Percentiles rank a stretch among this genome's conserved stretches.
phyloP scores from a whole-genome alignment of 2,888 invertebrate species.

The Acholoe squamosa region DNA sequence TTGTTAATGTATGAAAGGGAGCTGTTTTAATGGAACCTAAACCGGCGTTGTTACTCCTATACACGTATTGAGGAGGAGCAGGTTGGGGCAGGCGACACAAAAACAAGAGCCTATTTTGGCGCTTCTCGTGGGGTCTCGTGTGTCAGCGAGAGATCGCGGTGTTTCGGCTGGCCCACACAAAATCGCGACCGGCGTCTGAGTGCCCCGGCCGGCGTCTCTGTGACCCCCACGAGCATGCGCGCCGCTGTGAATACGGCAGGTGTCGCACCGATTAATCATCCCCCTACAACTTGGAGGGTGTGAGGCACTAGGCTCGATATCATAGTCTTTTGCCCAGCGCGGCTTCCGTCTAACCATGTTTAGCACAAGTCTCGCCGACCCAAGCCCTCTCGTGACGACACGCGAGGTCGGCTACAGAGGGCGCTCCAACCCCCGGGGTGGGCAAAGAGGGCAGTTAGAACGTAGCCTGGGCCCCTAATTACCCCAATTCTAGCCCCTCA shows the following conservation, averaged over 20 bases:
- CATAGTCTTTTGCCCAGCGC: slow-evolving; percentile 50
- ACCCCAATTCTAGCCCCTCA: slow-evolving; percentile 7
- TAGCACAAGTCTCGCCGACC: background rate
- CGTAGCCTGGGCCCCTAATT: background rate
- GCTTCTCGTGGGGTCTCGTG: slow-evolving; percentile 22
- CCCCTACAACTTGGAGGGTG: slow-evolving; percentile 50
- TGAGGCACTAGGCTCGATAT: slow-evolving; percentile 49
- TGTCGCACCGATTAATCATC: slow-evolving; percentile 47
- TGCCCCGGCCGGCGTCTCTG: slow-evolving; percentile 24
- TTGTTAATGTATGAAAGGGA: slow-evolving; percentile 30
- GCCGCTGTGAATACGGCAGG: slow-evolving; percentile 40
- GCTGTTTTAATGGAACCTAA: slow-evolving; percentile 49
- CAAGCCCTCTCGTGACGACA: slow-evolving; percentile 3
- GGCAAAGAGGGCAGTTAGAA: slow-evolving; percentile 22
- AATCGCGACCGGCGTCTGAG: slow-evolving; percentile 39
- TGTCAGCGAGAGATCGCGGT: slow-evolving; percentile 61
- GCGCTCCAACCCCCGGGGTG: background rate
- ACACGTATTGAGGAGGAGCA: background rate
- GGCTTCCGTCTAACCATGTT: slow-evolving; percentile 13
- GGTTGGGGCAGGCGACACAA: background rate
- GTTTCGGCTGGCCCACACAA: slow-evolving; percentile 31
- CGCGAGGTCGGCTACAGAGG: slow-evolving; percentile 3
- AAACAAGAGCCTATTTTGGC: background rate
- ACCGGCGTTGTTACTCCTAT: background rate
- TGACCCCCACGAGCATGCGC: slow-evolving; percentile 38